A percentile compares a stretch with the other conserved stretches of the same genome.
phyloP scores from a whole-genome alignment of 2,797 vertebrate genomes.

The Hippocampus kuda region DNA sequence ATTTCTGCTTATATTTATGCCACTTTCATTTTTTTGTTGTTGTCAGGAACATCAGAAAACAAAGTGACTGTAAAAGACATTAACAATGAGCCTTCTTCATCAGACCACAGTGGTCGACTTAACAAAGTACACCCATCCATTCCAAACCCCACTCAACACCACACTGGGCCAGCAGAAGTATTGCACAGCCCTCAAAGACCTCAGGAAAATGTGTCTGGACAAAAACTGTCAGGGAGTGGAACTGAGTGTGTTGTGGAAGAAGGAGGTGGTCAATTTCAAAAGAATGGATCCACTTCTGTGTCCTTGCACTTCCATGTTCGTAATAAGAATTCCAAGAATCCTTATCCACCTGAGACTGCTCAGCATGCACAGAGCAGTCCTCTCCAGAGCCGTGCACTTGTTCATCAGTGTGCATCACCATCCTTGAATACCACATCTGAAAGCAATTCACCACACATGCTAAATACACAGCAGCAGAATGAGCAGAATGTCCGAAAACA shows the following conservation, averaged over 20 bases:
- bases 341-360: constrained; percentile 11
- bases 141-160: constrained; percentile 26
- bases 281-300: constrained; percentile 7
- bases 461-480: constrained; percentile 24
- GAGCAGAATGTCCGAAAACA: constrained; percentile 28
- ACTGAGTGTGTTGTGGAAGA: constrained; percentile 28
- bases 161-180: constrained; percentile 20
- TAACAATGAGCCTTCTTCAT: constrained; percentile 31
- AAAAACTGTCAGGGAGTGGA: constrained; percentile 14
- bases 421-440: constrained; percentile 21
- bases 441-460: constrained; percentile 9
- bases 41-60: constrained; percentile 44
- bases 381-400: constrained; percentile 22
- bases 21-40: constrained; percentile 22
- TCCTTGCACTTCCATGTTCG: constrained; percentile 19
- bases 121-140: constrained; percentile 31
- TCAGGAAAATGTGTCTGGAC: constrained; percentile 18
- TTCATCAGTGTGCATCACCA: constrained; percentile 14
- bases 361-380: constrained; percentile 33
- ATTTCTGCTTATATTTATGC: constrained; percentile 1
- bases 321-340: constrained; percentile 18
- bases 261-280: constrained; percentile 24
- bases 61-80: constrained; percentile 22
- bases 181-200: constrained; percentile 36
- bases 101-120: constrained; percentile 18